Conservation (phyloP, 1,140 invertebrate species). For the Drosophila sturtevanti region DNA sequence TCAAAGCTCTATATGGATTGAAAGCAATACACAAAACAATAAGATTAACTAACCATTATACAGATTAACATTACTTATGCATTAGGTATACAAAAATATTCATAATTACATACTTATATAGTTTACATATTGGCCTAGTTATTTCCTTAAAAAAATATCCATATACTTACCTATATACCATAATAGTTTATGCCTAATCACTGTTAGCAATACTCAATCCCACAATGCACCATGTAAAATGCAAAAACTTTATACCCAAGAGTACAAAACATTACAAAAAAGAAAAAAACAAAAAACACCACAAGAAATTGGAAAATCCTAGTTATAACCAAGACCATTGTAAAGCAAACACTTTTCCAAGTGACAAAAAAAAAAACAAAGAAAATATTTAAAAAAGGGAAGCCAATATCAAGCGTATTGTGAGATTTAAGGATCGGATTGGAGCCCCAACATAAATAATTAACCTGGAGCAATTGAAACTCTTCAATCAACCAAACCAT, state of each 20-base stretch:
- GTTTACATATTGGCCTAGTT: constrained; percentile 17
- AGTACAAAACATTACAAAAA: constrained; percentile 67
- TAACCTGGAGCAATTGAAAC: constrained; percentile 1
- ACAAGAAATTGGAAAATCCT: constrained; percentile 27
- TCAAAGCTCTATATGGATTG: constrained; percentile 14
- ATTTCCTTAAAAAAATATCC: not conserved
- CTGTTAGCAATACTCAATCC: constrained; percentile 37
- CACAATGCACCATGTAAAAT: constrained; percentile 73
- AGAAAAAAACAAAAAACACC: constrained; percentile 47
- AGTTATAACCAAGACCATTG: constrained; percentile 49
- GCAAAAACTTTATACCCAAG: constrained; percentile 71
- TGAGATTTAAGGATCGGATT: constrained; percentile 36
- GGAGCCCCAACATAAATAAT: constrained; percentile 24
- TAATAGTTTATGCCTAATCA: constrained; percentile 56
- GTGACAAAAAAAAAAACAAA: constrained; percentile 40
- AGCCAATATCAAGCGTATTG: constrained; percentile 57
- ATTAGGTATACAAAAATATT: constrained; percentile 2
- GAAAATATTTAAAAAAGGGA: too few relatives aligned
- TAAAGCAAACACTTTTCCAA: constrained; percentile 78
- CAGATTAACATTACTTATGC: too few relatives aligned
- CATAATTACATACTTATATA: not conserved
- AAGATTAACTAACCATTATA: constrained; percentile 4
- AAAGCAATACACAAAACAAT: constrained; percentile 74
- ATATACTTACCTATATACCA: constrained; percentile 26
- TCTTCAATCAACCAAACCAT: constrained; percentile 56